These are phyloP conservation scores for Habrosyne pyritoides DNA, from an alignment of 2,888 invertebrate species.

Conservation along the genomic window DNA sequence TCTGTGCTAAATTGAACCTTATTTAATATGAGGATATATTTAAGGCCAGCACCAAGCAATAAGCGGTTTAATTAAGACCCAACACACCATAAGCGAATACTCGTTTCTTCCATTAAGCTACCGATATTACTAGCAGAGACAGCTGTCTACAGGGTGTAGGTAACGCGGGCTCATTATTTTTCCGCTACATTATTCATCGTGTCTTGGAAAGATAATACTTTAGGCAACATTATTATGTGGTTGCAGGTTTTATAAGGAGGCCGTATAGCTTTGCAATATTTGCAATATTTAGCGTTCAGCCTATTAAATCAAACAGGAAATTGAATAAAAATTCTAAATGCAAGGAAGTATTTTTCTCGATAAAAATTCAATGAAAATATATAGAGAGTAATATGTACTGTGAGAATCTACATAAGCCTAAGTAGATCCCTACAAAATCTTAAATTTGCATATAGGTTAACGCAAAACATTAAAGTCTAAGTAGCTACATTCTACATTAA, in stretches of 20 bases:
- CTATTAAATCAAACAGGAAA: background rate
- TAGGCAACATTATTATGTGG: slow-evolving; percentile 25
- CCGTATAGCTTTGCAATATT: background rate
- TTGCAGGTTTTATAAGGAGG: slow-evolving; percentile 14
- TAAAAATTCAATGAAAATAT: too few species aligned
- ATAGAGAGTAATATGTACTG: too few species aligned
- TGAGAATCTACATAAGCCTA: too few species aligned
- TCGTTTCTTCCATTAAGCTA: slow-evolving; percentile 20
- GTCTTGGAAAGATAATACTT: slow-evolving; percentile 38
- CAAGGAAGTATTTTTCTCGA: too few species aligned
- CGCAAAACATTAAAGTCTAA: too few species aligned
- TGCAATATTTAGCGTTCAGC: background rate
- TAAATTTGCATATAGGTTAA: too few species aligned
- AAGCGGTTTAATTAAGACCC: slow-evolving; percentile 11
- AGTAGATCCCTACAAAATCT: too few species aligned
- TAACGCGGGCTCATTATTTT: slow-evolving; percentile 50
- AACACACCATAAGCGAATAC: slow-evolving; percentile 15
- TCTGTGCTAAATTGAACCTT: background rate
- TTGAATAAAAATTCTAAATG: too few species aligned
- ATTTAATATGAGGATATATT: slow-evolving; percentile 1
- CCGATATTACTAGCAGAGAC: slow-evolving; percentile 27
- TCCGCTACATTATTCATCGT: slow-evolving; percentile 54
- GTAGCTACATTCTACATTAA: too few species aligned
- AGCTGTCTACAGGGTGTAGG: slow-evolving; percentile 38
- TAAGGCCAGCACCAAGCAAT: background rate